Percentiles rank a stretch among this genome's conserved stretches.
These are phyloP conservation scores for Diorhabda carinulata DNA, from an alignment of 1,140 invertebrate species.

Conservation along the genomic window DNA sequence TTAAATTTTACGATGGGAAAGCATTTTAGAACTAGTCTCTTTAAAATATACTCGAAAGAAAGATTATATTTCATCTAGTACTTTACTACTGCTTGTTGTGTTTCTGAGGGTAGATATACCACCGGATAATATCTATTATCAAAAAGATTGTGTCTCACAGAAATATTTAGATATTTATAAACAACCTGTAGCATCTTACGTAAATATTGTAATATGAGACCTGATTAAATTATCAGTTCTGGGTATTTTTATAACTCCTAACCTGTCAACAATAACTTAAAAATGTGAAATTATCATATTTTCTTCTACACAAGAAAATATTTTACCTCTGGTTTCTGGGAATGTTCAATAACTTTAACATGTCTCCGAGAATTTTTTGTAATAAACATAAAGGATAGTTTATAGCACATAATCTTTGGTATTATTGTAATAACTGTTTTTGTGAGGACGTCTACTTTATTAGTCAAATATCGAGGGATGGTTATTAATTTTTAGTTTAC, in stretches of 20 bases:
- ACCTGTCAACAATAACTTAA: not conserved
- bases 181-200: too few species aligned
- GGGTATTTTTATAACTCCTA: not conserved
- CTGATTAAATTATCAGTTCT: too few species aligned
- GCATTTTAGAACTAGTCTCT: too few species aligned
- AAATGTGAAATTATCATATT: not conserved
- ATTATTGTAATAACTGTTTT: not conserved
- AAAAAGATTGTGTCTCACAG: too few species aligned
- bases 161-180: too few species aligned
- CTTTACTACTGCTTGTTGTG: too few species aligned
- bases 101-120: too few species aligned
- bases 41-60: too few species aligned
- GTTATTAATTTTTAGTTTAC: conserved; percentile 1
- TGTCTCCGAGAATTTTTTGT: not conserved
- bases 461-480: not conserved
- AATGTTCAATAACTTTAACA: conserved; percentile 1
- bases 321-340: conserved; percentile 1
- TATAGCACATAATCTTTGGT: conserved; percentile 2
- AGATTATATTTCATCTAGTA: too few species aligned
- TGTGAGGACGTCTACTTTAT: not conserved
- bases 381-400: conserved; percentile 3
- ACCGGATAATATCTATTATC: too few species aligned
- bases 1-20: too few species aligned
- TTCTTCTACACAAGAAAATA: not conserved
- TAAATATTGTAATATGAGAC: too few species aligned